These are phyloP conservation scores for Apeltes quadracus DNA, from an alignment of 2,113 vertebrate genomes.

Conservation along the genomic window DNA sequence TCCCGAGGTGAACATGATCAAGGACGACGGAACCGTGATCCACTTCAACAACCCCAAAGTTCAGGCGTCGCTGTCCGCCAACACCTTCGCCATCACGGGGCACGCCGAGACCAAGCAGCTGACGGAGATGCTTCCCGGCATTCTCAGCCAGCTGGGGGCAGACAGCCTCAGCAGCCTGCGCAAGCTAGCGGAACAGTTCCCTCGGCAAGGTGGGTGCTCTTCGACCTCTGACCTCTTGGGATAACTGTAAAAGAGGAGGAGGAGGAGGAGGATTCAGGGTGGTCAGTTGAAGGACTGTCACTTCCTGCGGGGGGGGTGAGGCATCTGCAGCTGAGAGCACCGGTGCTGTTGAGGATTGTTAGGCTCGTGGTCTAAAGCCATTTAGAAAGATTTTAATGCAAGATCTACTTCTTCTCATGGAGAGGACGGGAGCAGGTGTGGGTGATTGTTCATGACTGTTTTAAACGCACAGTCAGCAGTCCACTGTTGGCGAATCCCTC, in stretches of 20 bases:
- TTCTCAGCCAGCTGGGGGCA: constrained; percentile 95
- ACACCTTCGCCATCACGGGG: constrained; percentile 96
- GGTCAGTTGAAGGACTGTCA: background rate
- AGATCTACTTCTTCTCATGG: background rate
- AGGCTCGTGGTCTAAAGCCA: background rate
- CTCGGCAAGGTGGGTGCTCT: constrained; percentile 88
- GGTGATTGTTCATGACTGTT: background rate
- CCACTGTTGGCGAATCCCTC: background rate
- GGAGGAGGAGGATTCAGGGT: background rate
- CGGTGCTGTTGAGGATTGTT: too few relatives aligned
- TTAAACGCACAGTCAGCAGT: background rate
- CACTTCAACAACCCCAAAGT: constrained; percentile 99
- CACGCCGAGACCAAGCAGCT: constrained; percentile 96
- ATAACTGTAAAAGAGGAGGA: background rate
- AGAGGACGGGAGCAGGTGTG: background rate
- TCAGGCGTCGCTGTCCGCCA: constrained; percentile 95
- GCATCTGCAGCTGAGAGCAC: background rate
- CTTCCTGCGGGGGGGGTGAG: background rate
- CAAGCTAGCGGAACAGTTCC: constrained; percentile 97
- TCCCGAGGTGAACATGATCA: constrained; percentile 96
- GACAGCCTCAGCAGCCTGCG: constrained; percentile 97
- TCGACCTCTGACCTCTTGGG: background rate
- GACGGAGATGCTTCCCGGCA: constrained; percentile 97
- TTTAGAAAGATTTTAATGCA: background rate
- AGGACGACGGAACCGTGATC: constrained; percentile 97